Evolutionary conservation across 30 jellyfish, hydroid and myxozoan species (phyloP), one percentile per base, ranked within the genome.

Genomic region (Catostylus mosaicus): DNA sequence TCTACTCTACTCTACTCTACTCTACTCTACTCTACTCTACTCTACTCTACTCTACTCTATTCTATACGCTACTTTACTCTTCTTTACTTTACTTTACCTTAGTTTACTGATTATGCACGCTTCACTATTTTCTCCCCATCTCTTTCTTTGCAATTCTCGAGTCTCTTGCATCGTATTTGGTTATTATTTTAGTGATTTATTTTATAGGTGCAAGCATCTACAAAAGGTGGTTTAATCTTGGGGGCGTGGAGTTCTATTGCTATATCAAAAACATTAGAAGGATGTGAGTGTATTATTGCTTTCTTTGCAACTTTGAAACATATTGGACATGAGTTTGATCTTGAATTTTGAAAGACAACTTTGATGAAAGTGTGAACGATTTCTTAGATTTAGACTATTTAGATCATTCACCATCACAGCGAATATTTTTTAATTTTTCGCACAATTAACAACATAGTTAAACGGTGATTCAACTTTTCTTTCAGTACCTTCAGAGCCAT

Each of bases 181-280:
- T 5, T 5, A 40, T 7, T 40, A 40, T 40, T 7, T 40, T 40
- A 5, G 54, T 40, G 54, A 5, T 40, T 5, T 40, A 40, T 5
- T 40, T 5, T 40, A 40, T 32, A 82, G 92, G 92, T 82, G 7
- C 27, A 60, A 30, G 92, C 92, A 33, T 40, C 85, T 4, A 82
- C 92, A 3, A 82, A 82, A 34, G 79, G 70, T 22, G 92, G 92
- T 24, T 12, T 24, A 0, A 67, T 82, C 26, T 12, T 33, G 2
- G 92, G 92, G 20, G 20, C 10, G 23, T 82, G 85, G 85, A 82
- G 92, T 40, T 0, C 71, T 12, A n/a, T 37, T 20, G 57, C 62
- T 1, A 24, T 1, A 23, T 62, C 16, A 20, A 67, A 27, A 33
- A 82, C 92, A 24, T 38, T 22, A 3, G 80, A 82, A 82, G 94